A percentile compares a stretch with the other conserved stretches of the same genome.
phyloP scores from a whole-genome alignment of 2,888 invertebrate genomes.

The Blera fallax region DNA sequence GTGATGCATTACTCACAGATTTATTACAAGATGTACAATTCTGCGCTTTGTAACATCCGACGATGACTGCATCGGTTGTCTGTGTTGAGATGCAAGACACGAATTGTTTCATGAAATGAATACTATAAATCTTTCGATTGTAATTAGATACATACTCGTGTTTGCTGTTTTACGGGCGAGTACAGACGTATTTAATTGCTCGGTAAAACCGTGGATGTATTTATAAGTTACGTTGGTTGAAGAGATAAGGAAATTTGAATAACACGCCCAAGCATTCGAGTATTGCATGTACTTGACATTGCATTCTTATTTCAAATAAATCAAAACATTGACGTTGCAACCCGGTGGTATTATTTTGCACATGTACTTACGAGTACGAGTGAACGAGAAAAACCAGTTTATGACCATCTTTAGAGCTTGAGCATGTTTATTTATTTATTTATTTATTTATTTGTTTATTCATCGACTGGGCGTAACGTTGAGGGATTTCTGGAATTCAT shows the following conservation, averaged over 20 bases:
- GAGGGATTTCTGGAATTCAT: too few relatives aligned
- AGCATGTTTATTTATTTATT: too few relatives aligned
- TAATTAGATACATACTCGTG: neutral
- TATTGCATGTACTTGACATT: neutral
- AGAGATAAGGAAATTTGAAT: slow-evolving; percentile 12
- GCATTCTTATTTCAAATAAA: too few relatives aligned
- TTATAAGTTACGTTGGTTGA: neutral
- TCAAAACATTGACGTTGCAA: too few relatives aligned
- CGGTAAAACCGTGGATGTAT: neutral
- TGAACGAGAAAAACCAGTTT: too few relatives aligned
- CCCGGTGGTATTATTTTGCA: too few relatives aligned
- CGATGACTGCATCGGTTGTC: slow-evolving; percentile 43
- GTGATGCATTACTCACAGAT: slow-evolving; percentile 30
- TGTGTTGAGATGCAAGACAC: slow-evolving; percentile 49
- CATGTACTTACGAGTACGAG: too few relatives aligned
- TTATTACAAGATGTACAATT: neutral
- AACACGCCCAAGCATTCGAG: neutral
- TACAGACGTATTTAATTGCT: neutral
- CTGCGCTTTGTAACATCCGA: slow-evolving; percentile 30
- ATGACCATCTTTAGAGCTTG: too few relatives aligned
- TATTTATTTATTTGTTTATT: too few relatives aligned
- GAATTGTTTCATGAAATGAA: slow-evolving; percentile 15
- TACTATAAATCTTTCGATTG: neutral
- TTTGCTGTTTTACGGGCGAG: neutral
- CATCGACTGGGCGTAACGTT: too few relatives aligned